A percentile compares a stretch with the other conserved stretches of the same genome.
phyloP scores from a whole-genome alignment of 1,140 invertebrate species.

The Drosophila tristis region DNA sequence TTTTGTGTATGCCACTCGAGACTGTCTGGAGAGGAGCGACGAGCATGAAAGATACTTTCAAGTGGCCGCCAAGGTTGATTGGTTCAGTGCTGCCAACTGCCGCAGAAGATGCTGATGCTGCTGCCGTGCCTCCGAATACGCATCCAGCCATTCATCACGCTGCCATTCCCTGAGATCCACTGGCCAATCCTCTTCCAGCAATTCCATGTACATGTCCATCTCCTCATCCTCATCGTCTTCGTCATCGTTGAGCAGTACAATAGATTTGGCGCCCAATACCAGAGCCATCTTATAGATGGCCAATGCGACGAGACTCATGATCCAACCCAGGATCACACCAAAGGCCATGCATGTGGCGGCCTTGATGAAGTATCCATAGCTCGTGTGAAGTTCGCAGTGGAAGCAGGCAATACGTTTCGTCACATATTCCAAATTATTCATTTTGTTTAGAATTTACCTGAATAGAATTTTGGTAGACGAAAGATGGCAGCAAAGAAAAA shows the following conservation, averaged over 20 bases:
- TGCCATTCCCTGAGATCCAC: too few relatives aligned
- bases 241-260: background rate
- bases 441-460: slow-evolving; percentile 21
- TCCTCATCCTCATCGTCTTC: slow-evolving; percentile 37
- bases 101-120: background rate
- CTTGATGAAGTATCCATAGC: slow-evolving; percentile 56
- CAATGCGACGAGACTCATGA: slow-evolving; percentile 51
- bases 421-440: slow-evolving; percentile 54
- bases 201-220: slow-evolving; percentile 42
- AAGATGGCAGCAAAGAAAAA: too few relatives aligned
- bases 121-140: too few relatives aligned
- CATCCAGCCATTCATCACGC: too few relatives aligned
- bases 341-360: slow-evolving; percentile 61
- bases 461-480: background rate
- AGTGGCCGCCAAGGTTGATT: too few relatives aligned
- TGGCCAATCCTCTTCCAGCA: slow-evolving; percentile 6
- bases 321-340: slow-evolving; percentile 57
- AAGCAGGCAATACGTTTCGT: slow-evolving; percentile 42
- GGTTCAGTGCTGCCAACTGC: too few relatives aligned
- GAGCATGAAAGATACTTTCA: too few relatives aligned
- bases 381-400: slow-evolving; percentile 45
- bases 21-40: slow-evolving; percentile 44
- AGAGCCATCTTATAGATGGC: slow-evolving; percentile 48
- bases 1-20: slow-evolving; percentile 40
- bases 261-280: slow-evolving; percentile 17